Percentiles rank a stretch among this genome's conserved stretches.
phyloP scores from a whole-genome alignment of 2,888 invertebrate species.

The Sesia apiformis region DNA sequence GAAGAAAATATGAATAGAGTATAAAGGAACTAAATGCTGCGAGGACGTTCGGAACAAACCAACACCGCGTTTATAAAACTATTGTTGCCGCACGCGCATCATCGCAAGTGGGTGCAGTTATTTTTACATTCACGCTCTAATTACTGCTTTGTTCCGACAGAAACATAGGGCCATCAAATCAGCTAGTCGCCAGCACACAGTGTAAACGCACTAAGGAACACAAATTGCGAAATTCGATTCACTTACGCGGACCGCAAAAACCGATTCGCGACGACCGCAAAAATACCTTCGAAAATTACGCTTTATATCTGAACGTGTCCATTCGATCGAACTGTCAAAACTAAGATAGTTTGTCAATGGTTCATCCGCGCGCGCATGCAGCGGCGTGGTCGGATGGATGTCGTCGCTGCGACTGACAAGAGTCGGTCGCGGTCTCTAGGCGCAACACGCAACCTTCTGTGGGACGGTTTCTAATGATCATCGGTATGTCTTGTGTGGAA shows the following conservation, averaged over 20 bases:
- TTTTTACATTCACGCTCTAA: constrained; percentile 41
- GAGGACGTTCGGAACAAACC: neutral
- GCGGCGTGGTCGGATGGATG: constrained; percentile 53
- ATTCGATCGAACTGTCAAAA: constrained; percentile 12
- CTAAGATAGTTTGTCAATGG: constrained; percentile 21
- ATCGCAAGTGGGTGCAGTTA: constrained; percentile 23
- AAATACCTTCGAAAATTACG: neutral
- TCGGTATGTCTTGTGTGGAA: constrained; percentile 46
- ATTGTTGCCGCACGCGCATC: neutral
- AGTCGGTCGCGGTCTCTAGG: constrained; percentile 18
- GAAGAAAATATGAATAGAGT: too few species aligned
- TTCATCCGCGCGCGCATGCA: constrained; percentile 31
- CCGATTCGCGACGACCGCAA: constrained; percentile 27
- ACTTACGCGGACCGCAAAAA: constrained; percentile 37
- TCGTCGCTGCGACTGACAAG: constrained; percentile 58
- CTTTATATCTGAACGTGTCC: constrained; percentile 2
- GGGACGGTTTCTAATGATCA: constrained; percentile 57
- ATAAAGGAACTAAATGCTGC: too few species aligned
- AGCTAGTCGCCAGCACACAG: constrained; percentile 34
- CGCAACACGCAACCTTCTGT: constrained; percentile 27
- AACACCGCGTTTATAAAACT: neutral
- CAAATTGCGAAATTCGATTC: constrained; percentile 46
- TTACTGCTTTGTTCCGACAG: constrained; percentile 36
- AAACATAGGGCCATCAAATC: constrained; percentile 20
- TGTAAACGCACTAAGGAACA: constrained; percentile 34